Evolutionary conservation across 1,140 invertebrate species (phyloP).

Genomic region (Papilio aristodemus): DNA sequence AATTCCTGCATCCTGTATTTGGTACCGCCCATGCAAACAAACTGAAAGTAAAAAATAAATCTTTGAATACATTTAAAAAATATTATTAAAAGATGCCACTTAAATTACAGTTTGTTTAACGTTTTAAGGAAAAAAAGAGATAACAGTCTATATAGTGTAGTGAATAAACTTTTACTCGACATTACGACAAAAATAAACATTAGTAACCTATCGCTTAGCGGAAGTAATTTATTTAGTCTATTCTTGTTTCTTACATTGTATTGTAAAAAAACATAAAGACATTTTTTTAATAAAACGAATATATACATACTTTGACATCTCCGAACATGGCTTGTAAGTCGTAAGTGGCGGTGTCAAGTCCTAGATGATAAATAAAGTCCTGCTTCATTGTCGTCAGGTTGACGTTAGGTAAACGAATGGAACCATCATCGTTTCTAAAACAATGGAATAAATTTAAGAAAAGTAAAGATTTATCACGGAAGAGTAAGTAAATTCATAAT

Average conservation of each 20-base stretch:
- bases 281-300: neutral
- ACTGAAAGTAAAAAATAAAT: conserved; percentile 81
- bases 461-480: neutral
- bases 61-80: neutral
- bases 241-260: neutral
- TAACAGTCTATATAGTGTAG: no score
- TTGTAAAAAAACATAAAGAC: neutral
- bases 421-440: conserved; percentile 60
- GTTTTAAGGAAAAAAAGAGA: no score
- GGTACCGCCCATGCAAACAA: conserved; percentile 96
- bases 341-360: conserved; percentile 51
- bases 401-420: conserved; percentile 49
- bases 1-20: conserved; percentile 93
- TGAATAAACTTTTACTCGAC: no score
- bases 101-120: no score
- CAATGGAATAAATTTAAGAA: conserved; percentile 20
- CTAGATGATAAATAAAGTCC: conserved; percentile 63
- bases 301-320: conserved; percentile 58
- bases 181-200: no score
- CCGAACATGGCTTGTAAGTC: conserved; percentile 58
- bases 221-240: no score
- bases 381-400: conserved; percentile 45
- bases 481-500: no score
- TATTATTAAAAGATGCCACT: conserved; percentile 25
- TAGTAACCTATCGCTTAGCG: no score